Percentiles rank a stretch among this genome's conserved stretches.
These are phyloP conservation scores for Leiothrix lutea DNA, from an alignment of 2,113 vertebrate species.

Conservation along the genomic window DNA sequence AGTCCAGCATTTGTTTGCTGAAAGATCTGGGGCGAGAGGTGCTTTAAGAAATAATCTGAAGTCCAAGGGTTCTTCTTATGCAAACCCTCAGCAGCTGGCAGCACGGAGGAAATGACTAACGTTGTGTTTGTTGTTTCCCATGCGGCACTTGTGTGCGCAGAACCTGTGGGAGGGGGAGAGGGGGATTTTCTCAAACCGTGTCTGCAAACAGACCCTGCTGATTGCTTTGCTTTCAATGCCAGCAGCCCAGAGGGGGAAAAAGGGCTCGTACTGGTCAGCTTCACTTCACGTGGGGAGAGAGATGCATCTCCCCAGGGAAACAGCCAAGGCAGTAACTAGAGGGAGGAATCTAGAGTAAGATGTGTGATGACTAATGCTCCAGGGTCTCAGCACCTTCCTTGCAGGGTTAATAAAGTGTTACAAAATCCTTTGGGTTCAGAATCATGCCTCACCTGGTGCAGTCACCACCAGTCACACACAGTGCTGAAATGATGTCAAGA, in stretches of 20 bases:
- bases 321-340: not conserved
- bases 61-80: conserved; percentile 62
- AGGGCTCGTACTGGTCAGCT: fast-evolving
- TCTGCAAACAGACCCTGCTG: conserved; percentile 22
- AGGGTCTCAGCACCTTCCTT: not conserved
- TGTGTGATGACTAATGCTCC: not conserved
- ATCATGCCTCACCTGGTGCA: not conserved
- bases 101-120: conserved; percentile 33
- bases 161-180: not conserved
- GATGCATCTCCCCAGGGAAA: not conserved
- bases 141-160: not conserved
- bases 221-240: conserved; percentile 20
- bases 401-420: not conserved
- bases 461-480: not conserved
- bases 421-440: not conserved
- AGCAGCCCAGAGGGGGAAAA: not conserved
- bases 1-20: not conserved
- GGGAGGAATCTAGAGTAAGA: not conserved
- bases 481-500: not conserved
- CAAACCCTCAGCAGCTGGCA: conserved; percentile 61
- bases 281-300: not conserved
- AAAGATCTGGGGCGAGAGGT: not conserved
- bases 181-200: not conserved
- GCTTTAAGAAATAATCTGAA: conserved; percentile 60
- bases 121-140: conserved; percentile 18